A percentile compares a stretch with the other conserved stretches of the same genome.
Conservation (phyloP, 2,113 vertebrate genomes). For the Melanotaenia duboulayi region DNA sequence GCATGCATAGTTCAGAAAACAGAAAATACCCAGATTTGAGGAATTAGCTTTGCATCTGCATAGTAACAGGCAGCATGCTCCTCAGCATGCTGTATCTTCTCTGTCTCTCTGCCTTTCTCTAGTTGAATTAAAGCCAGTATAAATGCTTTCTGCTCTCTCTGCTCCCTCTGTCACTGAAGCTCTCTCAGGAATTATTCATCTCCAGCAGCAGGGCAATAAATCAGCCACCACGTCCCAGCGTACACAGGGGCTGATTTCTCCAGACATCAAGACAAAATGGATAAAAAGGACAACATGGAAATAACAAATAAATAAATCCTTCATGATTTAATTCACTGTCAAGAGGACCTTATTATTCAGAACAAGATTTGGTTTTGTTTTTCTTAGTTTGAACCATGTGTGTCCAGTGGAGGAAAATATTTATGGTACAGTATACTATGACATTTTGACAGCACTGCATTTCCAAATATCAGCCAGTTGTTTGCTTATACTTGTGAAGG, state of each 20-base stretch:
- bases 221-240: slow-evolving; percentile 48
- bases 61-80: slow-evolving; percentile 34
- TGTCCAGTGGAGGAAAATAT: no score
- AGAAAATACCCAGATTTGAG: slow-evolving; percentile 22
- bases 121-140: slow-evolving; percentile 64
- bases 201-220: slow-evolving; percentile 41
- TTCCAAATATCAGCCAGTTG: no score
- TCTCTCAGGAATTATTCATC: slow-evolving; percentile 63
- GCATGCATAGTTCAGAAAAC: not conserved
- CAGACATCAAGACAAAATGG: slow-evolving; percentile 33
- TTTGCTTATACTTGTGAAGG: no score
- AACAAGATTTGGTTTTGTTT: not conserved
- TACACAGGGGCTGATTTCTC: slow-evolving; percentile 37
- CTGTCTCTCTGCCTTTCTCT: slow-evolving; percentile 24
- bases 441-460: no score
- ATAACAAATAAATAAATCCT: slow-evolving; percentile 34
- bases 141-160: slow-evolving; percentile 49
- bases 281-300: slow-evolving; percentile 17
- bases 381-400: no score
- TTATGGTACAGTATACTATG: no score
- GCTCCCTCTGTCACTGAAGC: slow-evolving; percentile 45
- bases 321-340: slow-evolving; percentile 16
- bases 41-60: slow-evolving; percentile 62
- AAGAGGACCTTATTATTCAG: slow-evolving; percentile 12
- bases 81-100: slow-evolving; percentile 27